These are phyloP conservation scores for Triplophysa yarkandensis DNA, from an alignment of 2,797 vertebrate species.

Conservation along the genomic window DNA sequence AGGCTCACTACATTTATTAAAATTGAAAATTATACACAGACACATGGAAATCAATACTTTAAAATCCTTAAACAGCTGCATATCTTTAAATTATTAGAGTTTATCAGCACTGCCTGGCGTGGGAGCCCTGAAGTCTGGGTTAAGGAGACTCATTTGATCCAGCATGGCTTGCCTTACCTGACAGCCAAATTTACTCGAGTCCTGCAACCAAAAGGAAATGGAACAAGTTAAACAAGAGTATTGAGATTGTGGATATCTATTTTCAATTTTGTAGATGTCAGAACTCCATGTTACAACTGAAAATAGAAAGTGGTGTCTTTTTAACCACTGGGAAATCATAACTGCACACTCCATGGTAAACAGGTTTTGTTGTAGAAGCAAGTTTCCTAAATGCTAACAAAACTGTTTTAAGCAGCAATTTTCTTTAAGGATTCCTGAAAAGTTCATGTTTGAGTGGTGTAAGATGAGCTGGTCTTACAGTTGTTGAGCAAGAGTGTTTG, in stretches of 20 bases:
- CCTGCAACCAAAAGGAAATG: constrained; percentile 54
- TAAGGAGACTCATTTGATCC: constrained; percentile 78
- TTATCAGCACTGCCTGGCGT: not conserved
- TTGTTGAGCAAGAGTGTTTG: constrained; percentile 80
- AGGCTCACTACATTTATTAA: too few species aligned
- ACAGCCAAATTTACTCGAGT: constrained; percentile 80
- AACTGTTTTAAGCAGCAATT: not conserved
- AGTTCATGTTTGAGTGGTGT: not conserved
- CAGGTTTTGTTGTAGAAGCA: too few species aligned
- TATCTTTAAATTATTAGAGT: not conserved
- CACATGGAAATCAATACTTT: not conserved
- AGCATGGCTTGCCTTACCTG: constrained; percentile 76
- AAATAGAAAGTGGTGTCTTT: too few species aligned
- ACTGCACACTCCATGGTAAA: too few species aligned
- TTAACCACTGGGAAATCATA: too few species aligned
- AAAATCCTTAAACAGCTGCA: not conserved
- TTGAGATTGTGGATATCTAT: not conserved
- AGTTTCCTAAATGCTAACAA: too few species aligned
- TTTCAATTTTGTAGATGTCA: not conserved
- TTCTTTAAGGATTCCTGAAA: not conserved
- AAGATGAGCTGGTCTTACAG: constrained; percentile 71
- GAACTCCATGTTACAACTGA: not conserved
- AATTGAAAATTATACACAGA: not conserved
- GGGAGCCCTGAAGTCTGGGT: constrained; percentile 56
- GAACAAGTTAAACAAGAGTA: not conserved